A percentile compares a stretch with the other conserved stretches of the same genome.
Evolutionary conservation across 2,888 invertebrate genomes (phyloP).

Genomic region (Thyatira batis): DNA sequence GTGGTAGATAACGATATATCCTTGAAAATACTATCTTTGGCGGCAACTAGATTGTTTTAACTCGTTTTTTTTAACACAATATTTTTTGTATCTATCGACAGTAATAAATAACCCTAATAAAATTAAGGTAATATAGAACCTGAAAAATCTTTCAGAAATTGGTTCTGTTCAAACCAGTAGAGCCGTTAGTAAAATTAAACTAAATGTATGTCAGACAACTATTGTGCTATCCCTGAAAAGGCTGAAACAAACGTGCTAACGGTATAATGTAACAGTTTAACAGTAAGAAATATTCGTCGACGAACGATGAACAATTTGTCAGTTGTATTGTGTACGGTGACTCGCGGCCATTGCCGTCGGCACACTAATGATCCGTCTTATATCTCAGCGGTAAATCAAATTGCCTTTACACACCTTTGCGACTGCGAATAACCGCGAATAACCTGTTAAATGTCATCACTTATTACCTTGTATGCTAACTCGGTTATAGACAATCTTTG

Average conservation of each 20-base stretch:
- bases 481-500: not conserved
- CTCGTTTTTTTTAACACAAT: too few relatives aligned
- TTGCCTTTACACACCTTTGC: slow-evolving; percentile 31
- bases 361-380: slow-evolving; percentile 56
- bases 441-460: slow-evolving; percentile 9
- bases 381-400: slow-evolving; percentile 52
- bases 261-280: slow-evolving; percentile 9
- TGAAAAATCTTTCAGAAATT: not conserved
- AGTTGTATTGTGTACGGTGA: slow-evolving; percentile 45
- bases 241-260: not conserved
- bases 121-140: not conserved
- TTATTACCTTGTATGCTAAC: not conserved
- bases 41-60: too few relatives aligned
- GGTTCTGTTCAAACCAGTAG: not conserved
- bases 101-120: not conserved
- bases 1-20: not conserved
- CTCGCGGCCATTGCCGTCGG: slow-evolving; percentile 41
- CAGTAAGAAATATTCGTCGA: slow-evolving; percentile 8
- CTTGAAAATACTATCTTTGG: not conserved
- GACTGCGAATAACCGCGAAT: slow-evolving; percentile 10
- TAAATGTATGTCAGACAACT: not conserved
- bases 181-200: not conserved
- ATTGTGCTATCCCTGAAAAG: not conserved
- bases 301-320: slow-evolving; percentile 33
- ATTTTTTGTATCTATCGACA: not conserved